Conservation (phyloP, 2,113 vertebrate species). For the Helogale parvula region DNA sequence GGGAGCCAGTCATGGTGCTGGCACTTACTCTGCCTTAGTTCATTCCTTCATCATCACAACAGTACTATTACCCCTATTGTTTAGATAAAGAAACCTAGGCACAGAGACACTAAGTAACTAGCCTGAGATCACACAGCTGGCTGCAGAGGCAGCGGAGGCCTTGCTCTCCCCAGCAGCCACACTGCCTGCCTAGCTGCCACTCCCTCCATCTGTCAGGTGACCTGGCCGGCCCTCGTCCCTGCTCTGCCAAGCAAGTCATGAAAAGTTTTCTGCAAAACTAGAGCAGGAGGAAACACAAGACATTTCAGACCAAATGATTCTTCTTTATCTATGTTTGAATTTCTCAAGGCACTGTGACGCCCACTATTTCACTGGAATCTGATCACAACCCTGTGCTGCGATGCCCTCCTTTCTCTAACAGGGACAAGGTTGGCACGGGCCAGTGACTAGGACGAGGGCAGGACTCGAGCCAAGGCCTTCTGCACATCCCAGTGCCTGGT, state of each 20-base stretch:
- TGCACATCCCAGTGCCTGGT: too few relatives aligned
- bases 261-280: neutral
- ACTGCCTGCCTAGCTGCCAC: neutral
- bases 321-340: neutral
- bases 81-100: neutral
- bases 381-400: rapidly evolving
- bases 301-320: too few relatives aligned
- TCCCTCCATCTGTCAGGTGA: neutral
- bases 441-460: neutral
- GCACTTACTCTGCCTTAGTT: neutral
- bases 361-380: neutral
- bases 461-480: neutral
- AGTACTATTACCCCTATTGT: neutral
- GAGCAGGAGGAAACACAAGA: neutral
- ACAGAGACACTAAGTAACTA: neutral
- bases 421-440: neutral
- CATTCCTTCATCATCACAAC: neutral
- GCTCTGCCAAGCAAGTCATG: neutral
- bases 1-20: neutral
- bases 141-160: neutral
- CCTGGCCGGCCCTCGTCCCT: neutral
- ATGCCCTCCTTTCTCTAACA: neutral
- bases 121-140: neutral
- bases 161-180: neutral
- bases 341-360: neutral